These are phyloP conservation scores for Zoanthus sociatus DNA, from an alignment of 92 coral and sea anemone species.

Conservation along the genomic window DNA sequence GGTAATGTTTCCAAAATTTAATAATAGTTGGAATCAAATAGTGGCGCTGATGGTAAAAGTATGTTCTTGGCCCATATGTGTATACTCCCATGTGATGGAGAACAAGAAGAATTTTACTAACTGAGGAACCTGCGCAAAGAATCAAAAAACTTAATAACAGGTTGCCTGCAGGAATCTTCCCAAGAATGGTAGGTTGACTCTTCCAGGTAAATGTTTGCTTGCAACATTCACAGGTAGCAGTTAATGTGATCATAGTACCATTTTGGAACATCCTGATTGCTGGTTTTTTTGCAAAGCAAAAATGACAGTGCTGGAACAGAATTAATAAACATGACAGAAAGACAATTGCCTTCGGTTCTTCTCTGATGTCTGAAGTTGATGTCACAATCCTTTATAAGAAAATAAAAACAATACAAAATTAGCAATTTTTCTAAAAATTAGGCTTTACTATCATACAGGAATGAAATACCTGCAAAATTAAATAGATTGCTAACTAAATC, in stretches of 20 bases:
- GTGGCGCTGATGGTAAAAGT: conserved; percentile 57
- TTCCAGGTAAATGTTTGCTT: conserved; percentile 31
- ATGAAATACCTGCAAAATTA: too few species aligned
- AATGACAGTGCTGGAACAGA: conserved; percentile 68
- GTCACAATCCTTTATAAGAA: not conserved
- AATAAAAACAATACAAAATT: not conserved
- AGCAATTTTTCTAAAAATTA: not conserved
- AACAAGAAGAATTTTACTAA: conserved; percentile 24
- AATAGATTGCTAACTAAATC: too few species aligned
- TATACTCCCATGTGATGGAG: conserved; percentile 66
- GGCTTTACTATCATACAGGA: too few species aligned
- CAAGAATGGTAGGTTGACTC: conserved; percentile 53
- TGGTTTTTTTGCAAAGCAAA: conserved; percentile 30
- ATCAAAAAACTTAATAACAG: conserved; percentile 42
- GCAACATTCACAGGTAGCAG: conserved; percentile 33
- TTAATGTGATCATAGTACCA: conserved; percentile 39
- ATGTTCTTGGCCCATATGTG: conserved; percentile 31
- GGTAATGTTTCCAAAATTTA: conserved; percentile 55
- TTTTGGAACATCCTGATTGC: conserved; percentile 1
- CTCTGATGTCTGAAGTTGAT: not conserved
- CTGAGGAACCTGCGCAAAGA: conserved; percentile 43
- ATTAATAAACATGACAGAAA: conserved; percentile 59
- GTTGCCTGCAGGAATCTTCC: conserved; percentile 44
- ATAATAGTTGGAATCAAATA: conserved; percentile 56
- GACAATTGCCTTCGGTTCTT: conserved; percentile 38